Evolutionary conservation across 2,888 invertebrate genomes (phyloP), one percentile per base, ranked within the genome.

Genomic region (Agrochola circellaris): DNA sequence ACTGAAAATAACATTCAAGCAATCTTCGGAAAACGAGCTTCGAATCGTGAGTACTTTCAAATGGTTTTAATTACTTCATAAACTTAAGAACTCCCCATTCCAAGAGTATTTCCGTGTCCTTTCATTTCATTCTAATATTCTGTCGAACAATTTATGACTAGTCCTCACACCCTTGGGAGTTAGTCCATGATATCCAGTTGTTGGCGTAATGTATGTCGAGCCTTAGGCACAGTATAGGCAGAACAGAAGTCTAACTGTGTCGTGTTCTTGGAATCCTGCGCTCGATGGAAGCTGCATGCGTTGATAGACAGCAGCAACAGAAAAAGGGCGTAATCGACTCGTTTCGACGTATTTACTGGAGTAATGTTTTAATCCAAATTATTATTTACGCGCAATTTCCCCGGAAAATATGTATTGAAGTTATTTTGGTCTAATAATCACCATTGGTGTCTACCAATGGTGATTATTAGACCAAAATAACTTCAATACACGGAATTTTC

Each of bases 131-230:
- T 86, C 48, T 68, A 51, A 77, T 86, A 58, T 60, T 62, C 62
- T 82, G 66, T 48, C 4, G 17, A 62, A 73, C 66, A 56, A 84
- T 87, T 84, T 84, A 84, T 61, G 87, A 70, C 34, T 30, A 58
- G 65, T 83, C 65, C 65, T 77, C 84, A 86, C 78, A 77, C 82
- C 82, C 87, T 83, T 83, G 72, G 82, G 82, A 68, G 78, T 61
- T 82, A 30, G 56, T 38, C 38, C 74, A 87, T 79, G 85, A 77
- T 87, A 89, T 75, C 82, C 78, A 75, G 78, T 85, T 80, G 79
- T 67, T 82, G 77, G 69, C 56, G 61, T 87, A 89, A 87, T 87
- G 76, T 82, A 89, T 87, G 88, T 76, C 60, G 62, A 48, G 73
- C 73, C 42, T 9, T 23, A 42, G 76, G 7, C 77, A 66, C 64